Evolutionary conservation across 1,140 invertebrate species (phyloP).

Genomic region (Battus philenor): DNA sequence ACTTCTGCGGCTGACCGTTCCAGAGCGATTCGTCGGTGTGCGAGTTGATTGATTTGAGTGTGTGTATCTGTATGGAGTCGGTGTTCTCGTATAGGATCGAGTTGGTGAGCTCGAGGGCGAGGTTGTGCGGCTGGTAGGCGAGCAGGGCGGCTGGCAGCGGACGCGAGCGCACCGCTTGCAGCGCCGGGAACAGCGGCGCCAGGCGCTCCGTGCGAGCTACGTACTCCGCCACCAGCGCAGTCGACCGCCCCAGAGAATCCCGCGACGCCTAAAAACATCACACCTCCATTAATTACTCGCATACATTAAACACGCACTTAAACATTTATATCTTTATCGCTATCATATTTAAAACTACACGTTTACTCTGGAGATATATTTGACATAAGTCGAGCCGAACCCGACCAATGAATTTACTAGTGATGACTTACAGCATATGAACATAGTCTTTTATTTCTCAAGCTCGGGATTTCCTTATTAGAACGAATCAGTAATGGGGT

Average conservation of each 20-base stretch:
- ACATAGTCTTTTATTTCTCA: too few relatives aligned
- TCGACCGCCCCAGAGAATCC: constrained; percentile 23
- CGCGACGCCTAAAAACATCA: constrained; percentile 14
- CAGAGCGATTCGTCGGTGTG: constrained; percentile 49
- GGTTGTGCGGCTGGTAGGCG: constrained; percentile 43
- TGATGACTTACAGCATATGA: too few relatives aligned
- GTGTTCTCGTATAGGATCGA: constrained; percentile 47
- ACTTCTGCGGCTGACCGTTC: constrained; percentile 60
- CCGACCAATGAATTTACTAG: too few relatives aligned
- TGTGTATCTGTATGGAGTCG: constrained; percentile 40
- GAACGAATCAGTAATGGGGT: too few relatives aligned
- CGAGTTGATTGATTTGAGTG: constrained; percentile 33
- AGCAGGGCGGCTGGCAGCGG: constrained; percentile 23
- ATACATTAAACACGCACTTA: constrained; percentile 1
- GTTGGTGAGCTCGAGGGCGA: constrained; percentile 46
- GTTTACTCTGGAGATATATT: too few relatives aligned
- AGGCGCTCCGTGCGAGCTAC: constrained; percentile 44
- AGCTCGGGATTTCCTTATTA: too few relatives aligned
- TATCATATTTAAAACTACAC: too few relatives aligned
- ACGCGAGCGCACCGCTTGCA: constrained; percentile 21
- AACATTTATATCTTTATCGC: too few relatives aligned
- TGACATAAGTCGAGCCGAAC: too few relatives aligned
- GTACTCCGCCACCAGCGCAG: constrained; percentile 56
- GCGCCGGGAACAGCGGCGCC: constrained; percentile 35
- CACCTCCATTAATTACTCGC: constrained; percentile 6